Percentiles rank a stretch among this genome's conserved stretches.
phyloP scores from a whole-genome alignment of 92 coral and sea anemone species.

The Diadumene lineata region DNA sequence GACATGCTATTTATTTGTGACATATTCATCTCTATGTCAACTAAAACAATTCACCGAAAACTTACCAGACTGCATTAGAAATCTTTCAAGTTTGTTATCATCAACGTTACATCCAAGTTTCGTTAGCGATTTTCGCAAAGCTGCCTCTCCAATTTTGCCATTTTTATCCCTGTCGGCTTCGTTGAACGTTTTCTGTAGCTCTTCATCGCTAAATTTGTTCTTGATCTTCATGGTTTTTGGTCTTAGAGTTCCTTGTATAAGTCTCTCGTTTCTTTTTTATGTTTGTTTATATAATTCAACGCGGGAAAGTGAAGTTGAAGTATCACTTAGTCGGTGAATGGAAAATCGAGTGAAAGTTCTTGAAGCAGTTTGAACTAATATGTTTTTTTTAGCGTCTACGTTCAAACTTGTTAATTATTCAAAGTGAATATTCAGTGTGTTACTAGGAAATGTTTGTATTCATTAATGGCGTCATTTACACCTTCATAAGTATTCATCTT shows the following conservation, averaged over 20 bases:
- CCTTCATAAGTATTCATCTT: background rate
- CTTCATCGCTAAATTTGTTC: conserved; percentile 17
- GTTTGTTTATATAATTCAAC: too few relatives aligned
- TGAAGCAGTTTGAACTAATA: too few relatives aligned
- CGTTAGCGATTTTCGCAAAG: conserved; percentile 26
- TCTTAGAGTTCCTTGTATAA: background rate
- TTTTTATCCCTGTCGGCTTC: conserved; percentile 52
- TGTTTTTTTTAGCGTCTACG: background rate
- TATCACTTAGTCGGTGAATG: too few relatives aligned
- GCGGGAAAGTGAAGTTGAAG: too few relatives aligned
- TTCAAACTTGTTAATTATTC: conserved; percentile 20
- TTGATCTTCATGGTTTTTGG: background rate
- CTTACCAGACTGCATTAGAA: conserved; percentile 59
- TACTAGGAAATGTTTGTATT: background rate
- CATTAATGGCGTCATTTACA: background rate
- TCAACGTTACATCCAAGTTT: conserved; percentile 56
- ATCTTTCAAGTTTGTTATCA: conserved; percentile 50
- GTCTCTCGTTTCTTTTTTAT: too few relatives aligned
- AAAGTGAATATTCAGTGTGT: background rate
- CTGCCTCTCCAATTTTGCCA: conserved; percentile 38
- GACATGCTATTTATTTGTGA: too few relatives aligned
- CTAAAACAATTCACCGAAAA: background rate
- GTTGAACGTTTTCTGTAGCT: conserved; percentile 19
- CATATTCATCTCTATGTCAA: too few relatives aligned
- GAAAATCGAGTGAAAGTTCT: too few relatives aligned